Evolutionary conservation across 2,113 vertebrate species (phyloP).

Genomic region (Platichthys stellatus): DNA sequence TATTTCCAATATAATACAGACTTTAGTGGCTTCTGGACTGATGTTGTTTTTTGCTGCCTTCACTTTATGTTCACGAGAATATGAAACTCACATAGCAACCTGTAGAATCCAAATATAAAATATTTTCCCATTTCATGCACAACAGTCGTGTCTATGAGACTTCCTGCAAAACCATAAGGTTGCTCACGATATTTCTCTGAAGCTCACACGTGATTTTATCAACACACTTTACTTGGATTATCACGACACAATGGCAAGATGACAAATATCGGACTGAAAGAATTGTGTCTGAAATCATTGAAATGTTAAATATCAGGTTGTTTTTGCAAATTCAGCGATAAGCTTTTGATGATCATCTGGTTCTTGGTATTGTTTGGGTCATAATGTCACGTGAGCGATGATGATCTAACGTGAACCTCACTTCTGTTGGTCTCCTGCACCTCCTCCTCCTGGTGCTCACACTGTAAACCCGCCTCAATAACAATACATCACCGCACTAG

Average conservation of each 20-base stretch:
- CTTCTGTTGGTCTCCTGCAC: conserved; percentile 15
- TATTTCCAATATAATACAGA: no score
- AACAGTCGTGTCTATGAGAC: no score
- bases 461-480: conserved; percentile 27
- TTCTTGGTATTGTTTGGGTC: background rate
- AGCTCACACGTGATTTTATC: background rate
- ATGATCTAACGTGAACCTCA: conserved; percentile 35
- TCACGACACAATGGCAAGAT: background rate
- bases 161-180: no score
- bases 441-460: background rate
- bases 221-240: background rate
- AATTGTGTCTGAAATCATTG: background rate
- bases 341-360: background rate
- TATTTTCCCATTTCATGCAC: no score
- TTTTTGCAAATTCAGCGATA: background rate
- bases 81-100: background rate
- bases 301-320: background rate
- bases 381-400: conserved; percentile 12
- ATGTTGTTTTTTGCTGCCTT: background rate
- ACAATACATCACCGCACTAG: conserved; percentile 48
- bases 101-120: no score
- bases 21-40: no score
- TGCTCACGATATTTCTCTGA: no score
- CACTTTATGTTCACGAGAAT: background rate
- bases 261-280: background rate